phyloP scores from a whole-genome alignment of 2,113 vertebrate genomes.

The Helogale parvula region DNA sequence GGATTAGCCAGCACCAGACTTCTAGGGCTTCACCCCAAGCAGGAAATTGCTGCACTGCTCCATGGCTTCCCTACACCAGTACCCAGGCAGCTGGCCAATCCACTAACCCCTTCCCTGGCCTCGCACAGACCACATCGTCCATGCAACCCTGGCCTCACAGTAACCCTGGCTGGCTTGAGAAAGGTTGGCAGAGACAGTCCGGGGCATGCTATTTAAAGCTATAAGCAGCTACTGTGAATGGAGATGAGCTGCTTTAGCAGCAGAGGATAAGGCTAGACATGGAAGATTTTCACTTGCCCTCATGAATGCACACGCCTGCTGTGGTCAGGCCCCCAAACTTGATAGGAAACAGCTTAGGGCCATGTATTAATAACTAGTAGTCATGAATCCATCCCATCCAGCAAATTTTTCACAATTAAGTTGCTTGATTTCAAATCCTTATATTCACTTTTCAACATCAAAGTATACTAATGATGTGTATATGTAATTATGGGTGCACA shows the following conservation, averaged over 20 bases:
- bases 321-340: not conserved
- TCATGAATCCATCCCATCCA: not conserved
- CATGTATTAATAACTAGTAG: not conserved
- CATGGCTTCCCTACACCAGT: not conserved
- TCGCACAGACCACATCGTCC: constrained; percentile 1
- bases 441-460: not conserved
- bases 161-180: constrained; percentile 68
- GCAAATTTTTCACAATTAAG: not conserved
- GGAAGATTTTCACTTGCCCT: not conserved
- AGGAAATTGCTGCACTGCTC: constrained; percentile 60
- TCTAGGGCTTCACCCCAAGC: constrained; percentile 55
- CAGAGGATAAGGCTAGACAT: not conserved
- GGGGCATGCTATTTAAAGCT: constrained; percentile 69
- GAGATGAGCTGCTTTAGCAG: constrained; percentile 52
- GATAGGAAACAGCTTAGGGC: not conserved
- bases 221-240: constrained; percentile 63
- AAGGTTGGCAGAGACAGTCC: constrained; percentile 51
- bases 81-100: constrained; percentile 59
- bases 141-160: constrained; percentile 46
- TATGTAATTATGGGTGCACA: not conserved
- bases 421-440: not conserved
- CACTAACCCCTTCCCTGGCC: constrained; percentile 61
- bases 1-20: constrained; percentile 35
- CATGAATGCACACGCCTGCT: constrained; percentile 36
- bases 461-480: not conserved